Evolutionary conservation across 2,797 vertebrate species (phyloP).

Genomic region (Danio kyathit): DNA sequence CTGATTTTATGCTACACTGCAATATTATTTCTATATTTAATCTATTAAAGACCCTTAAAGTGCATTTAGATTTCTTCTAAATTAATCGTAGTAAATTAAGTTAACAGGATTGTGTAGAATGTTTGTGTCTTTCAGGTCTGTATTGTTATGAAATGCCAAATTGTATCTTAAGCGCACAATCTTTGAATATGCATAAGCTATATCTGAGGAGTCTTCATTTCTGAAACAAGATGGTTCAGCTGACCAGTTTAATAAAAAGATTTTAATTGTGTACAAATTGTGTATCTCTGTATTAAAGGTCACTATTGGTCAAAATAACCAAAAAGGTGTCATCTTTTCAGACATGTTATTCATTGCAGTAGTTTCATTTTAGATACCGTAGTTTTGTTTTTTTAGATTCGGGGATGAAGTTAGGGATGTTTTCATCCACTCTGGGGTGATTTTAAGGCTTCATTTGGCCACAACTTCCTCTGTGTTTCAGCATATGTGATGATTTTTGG

Average conservation of each 20-base stretch:
- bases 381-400: too few relatives aligned
- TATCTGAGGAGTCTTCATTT: constrained; percentile 1
- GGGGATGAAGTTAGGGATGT: too few relatives aligned
- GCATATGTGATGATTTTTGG: too few relatives aligned
- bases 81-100: not conserved
- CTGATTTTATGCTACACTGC: constrained; percentile 5
- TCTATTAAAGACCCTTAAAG: constrained; percentile 12
- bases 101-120: not conserved
- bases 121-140: constrained; percentile 2
- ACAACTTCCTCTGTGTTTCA: too few relatives aligned
- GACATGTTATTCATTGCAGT: too few relatives aligned
- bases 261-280: not conserved
- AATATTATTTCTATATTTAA: constrained; percentile 13
- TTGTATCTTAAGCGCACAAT: constrained; percentile 54
- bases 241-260: constrained; percentile 26
- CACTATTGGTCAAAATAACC: too few relatives aligned
- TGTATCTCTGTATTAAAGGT: not conserved
- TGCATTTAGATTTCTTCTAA: constrained; percentile 23
- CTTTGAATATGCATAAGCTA: constrained; percentile 27
- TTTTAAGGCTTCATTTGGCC: too few relatives aligned
- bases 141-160: constrained; percentile 39
- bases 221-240: not conserved
- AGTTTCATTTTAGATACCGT: too few relatives aligned
- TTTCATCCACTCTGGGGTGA: too few relatives aligned
- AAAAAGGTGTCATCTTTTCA: too few relatives aligned